phyloP scores from a whole-genome alignment of 2,888 invertebrate species.

The Anoncus sp. region DNA sequence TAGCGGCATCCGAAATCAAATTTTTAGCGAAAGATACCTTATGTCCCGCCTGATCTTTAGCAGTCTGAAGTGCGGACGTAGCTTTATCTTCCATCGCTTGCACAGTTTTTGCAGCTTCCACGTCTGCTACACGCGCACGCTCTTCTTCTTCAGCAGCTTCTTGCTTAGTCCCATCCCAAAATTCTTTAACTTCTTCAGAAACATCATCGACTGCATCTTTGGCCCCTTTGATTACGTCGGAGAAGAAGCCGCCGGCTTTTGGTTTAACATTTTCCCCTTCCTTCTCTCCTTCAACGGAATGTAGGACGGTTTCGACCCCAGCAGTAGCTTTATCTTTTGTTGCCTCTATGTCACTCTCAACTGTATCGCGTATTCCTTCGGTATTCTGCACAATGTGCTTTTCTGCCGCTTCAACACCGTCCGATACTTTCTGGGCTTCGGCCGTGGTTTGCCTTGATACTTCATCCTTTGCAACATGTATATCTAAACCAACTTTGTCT shows the following conservation, averaged over 20 bases:
- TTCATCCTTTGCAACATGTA: slow-evolving; percentile 50
- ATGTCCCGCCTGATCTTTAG: slow-evolving; percentile 49
- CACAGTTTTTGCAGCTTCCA: slow-evolving; percentile 57
- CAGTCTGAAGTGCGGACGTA: slow-evolving; percentile 22
- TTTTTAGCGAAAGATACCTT: slow-evolving; percentile 54
- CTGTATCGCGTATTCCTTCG: slow-evolving; percentile 81
- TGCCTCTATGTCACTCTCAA: slow-evolving; percentile 72
- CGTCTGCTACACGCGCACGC: slow-evolving; percentile 73
- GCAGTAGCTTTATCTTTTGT: slow-evolving; percentile 45
- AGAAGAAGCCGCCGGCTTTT: slow-evolving; percentile 51
- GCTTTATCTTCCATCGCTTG: slow-evolving; percentile 59
- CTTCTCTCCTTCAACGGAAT: slow-evolving; percentile 16
- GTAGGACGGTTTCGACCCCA: slow-evolving; percentile 37
- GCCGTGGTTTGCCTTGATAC: slow-evolving; percentile 40
- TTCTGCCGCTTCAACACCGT: slow-evolving; percentile 53
- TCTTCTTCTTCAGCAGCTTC: slow-evolving; percentile 69
- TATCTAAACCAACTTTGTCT: slow-evolving; percentile 46
- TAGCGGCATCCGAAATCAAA: slow-evolving; percentile 26
- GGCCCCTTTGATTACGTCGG: slow-evolving; percentile 58
- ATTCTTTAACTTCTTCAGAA: slow-evolving; percentile 57
- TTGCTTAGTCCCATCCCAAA: slow-evolving; percentile 48
- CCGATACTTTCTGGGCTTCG: slow-evolving; percentile 50
- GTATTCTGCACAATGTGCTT: slow-evolving; percentile 54
- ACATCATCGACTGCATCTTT: slow-evolving; percentile 61
- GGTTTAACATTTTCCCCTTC: slow-evolving; percentile 58